These are phyloP conservation scores for Megaceryle alcyon DNA, from an alignment of 2,797 vertebrate species.

Conservation along the genomic window DNA sequence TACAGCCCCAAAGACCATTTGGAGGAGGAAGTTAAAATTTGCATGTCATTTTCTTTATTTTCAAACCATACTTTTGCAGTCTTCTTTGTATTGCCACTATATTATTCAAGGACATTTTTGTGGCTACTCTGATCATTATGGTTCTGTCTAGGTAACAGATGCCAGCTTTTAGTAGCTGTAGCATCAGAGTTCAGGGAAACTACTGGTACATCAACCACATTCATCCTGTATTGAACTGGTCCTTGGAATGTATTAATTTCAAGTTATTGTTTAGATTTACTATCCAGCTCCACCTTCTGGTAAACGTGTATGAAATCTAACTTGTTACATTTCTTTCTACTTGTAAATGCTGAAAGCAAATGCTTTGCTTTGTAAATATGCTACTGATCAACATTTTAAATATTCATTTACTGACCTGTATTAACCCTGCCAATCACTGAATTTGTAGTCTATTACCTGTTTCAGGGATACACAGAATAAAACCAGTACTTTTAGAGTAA, in stretches of 20 bases:
- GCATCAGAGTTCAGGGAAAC: neutral
- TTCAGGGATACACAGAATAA: neutral
- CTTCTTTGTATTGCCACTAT: neutral
- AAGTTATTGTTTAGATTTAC: constrained; percentile 56
- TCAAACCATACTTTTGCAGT: neutral
- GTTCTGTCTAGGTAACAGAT: neutral
- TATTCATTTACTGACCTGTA: neutral
- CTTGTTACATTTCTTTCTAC: neutral
- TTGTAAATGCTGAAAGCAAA: neutral
- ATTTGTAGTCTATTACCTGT: neutral
- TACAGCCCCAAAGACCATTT: neutral
- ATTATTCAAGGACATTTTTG: neutral
- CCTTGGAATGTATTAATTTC: neutral
- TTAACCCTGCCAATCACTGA: neutral
- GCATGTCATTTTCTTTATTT: neutral
- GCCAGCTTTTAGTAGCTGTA: neutral
- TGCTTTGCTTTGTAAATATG: neutral
- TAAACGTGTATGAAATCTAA: constrained; percentile 31
- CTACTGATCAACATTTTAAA: neutral
- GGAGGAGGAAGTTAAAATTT: neutral
- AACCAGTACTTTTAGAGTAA: neutral
- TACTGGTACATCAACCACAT: neutral
- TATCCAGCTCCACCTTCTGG: constrained; percentile 71
- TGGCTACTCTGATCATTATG: neutral
- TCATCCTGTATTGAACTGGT: neutral